Evolutionary conservation across 2,888 invertebrate species (phyloP).

Genomic region (Gasteruption jaculator): DNA sequence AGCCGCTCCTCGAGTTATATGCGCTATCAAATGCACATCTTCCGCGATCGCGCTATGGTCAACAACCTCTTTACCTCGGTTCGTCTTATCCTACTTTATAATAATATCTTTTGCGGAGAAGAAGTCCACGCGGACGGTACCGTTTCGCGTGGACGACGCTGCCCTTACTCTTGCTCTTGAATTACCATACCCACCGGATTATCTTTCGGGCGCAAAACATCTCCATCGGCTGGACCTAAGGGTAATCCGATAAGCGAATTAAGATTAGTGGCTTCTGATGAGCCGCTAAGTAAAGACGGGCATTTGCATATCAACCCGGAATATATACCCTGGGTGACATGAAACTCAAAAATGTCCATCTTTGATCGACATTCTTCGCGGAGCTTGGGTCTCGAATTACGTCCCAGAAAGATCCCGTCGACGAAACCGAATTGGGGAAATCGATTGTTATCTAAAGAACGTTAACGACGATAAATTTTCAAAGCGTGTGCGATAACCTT

Average conservation of each 20-base stretch:
- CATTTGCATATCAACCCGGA: conserved; percentile 38
- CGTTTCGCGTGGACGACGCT: conserved; percentile 18
- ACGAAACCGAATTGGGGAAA: too few species aligned
- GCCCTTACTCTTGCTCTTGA: conserved; percentile 35
- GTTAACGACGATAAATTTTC: too few species aligned
- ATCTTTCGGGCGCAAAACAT: conserved; percentile 46
- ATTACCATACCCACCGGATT: conserved; percentile 50
- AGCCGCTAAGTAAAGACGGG: conserved; percentile 45
- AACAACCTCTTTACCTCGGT: conserved; percentile 40
- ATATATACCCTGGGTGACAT: conserved; percentile 38
- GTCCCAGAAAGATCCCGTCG: too few species aligned
- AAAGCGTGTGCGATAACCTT: too few species aligned
- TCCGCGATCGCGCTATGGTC: conserved; percentile 37
- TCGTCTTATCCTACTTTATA: conserved; percentile 29
- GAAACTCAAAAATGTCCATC: too few species aligned
- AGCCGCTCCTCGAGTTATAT: conserved; percentile 26
- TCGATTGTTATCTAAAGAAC: too few species aligned
- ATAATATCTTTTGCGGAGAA: conserved; percentile 23
- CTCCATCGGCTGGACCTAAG: conserved; percentile 39
- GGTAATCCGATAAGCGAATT: conserved; percentile 51
- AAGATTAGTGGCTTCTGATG: conserved; percentile 48
- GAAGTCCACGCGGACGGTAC: conserved; percentile 24
- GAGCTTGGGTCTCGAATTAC: too few species aligned
- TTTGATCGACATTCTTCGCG: too few species aligned
- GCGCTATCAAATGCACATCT: conserved; percentile 38